These are phyloP conservation scores for Masticophis lateralis DNA, from an alignment of 2,797 vertebrate genomes.

Conservation along the genomic window DNA sequence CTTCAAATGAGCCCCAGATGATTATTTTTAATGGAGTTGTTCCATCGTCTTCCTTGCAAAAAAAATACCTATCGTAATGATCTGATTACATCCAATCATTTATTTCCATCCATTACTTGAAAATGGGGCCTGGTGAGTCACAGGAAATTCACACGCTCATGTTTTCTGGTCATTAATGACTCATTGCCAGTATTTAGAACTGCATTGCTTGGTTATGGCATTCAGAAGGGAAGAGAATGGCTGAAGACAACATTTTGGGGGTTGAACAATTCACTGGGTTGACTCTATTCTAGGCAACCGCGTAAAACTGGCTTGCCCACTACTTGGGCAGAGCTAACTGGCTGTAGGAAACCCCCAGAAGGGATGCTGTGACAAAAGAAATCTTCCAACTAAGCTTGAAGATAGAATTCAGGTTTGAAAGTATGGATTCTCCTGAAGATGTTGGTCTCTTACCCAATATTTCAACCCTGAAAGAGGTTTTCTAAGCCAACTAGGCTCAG, in stretches of 20 bases:
- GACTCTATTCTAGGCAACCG: not conserved
- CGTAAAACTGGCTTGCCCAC: slow-evolving; percentile 30
- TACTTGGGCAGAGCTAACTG: slow-evolving; percentile 46
- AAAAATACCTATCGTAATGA: slow-evolving; percentile 35
- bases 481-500: not conserved
- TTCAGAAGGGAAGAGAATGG: slow-evolving; percentile 19
- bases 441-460: not conserved
- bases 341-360: slow-evolving; percentile 39
- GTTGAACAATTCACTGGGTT: slow-evolving; percentile 49
- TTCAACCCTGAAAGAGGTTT: not conserved
- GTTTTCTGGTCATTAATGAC: slow-evolving; percentile 51
- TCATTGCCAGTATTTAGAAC: slow-evolving; percentile 55
- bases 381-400: not conserved
- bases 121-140: slow-evolving; percentile 11
- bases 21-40: slow-evolving; percentile 16
- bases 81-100: slow-evolving; percentile 46
- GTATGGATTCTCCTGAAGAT: not conserved
- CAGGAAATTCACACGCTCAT: slow-evolving; percentile 39
- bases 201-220: slow-evolving; percentile 33
- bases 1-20: slow-evolving; percentile 49
- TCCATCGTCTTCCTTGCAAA: slow-evolving; percentile 39
- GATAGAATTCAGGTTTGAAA: not conserved
- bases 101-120: slow-evolving; percentile 32
- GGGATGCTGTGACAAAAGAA: not conserved
- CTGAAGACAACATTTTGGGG: slow-evolving; percentile 39